phyloP scores from a whole-genome alignment of 2,113 vertebrate genomes.

The Urocolius indicus region DNA sequence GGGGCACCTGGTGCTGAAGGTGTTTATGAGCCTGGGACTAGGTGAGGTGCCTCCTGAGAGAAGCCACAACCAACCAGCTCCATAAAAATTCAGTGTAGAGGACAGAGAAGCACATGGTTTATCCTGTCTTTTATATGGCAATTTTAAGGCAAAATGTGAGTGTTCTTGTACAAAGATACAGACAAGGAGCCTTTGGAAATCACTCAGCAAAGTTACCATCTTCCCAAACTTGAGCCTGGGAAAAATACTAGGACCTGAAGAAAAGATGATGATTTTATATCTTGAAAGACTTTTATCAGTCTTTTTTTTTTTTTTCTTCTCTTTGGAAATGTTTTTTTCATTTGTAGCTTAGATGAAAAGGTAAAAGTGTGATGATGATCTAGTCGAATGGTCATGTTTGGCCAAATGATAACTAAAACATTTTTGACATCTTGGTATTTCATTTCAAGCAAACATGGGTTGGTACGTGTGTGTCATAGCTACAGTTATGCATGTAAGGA shows the following conservation, averaged over 20 bases:
- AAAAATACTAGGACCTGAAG: constrained; percentile 32
- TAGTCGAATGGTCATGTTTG: background rate
- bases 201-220: constrained; percentile 28
- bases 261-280: constrained; percentile 65
- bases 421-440: background rate
- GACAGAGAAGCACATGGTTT: background rate
- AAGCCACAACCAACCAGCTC: constrained; percentile 7
- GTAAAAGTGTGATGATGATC: background rate
- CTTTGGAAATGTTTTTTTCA: background rate
- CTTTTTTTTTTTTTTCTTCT: constrained; percentile 55
- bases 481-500: background rate
- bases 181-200: constrained; percentile 29
- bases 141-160: constrained; percentile 29
- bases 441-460: background rate
- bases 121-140: background rate
- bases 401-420: background rate
- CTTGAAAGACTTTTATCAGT: constrained; percentile 47
- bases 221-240: constrained; percentile 53
- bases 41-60: background rate
- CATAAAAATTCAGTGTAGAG: background rate
- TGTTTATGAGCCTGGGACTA: background rate
- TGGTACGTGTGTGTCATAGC: background rate
- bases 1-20: background rate
- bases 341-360: background rate
- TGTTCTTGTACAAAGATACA: constrained; percentile 9